Conservation (phyloP, 2,888 invertebrate species). For the Nezara viridula region DNA sequence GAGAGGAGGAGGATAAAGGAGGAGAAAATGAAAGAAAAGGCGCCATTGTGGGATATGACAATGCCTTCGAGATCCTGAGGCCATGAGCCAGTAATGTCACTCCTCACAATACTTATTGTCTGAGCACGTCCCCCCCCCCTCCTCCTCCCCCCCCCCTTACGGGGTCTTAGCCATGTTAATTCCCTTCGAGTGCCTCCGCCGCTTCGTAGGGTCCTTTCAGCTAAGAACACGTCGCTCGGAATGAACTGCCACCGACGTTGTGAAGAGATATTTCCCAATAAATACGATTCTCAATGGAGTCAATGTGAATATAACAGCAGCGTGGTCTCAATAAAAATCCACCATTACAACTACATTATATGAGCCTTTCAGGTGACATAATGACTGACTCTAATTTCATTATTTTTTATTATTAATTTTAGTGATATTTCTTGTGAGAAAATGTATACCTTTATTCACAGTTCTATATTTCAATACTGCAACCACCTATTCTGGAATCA, state of each 20-base stretch:
- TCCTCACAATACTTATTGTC: conserved; percentile 40
- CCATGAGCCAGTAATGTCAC: conserved; percentile 9
- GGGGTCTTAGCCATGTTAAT: conserved; percentile 3
- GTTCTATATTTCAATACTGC: too few species aligned
- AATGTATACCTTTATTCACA: too few species aligned
- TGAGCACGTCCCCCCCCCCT: too few species aligned
- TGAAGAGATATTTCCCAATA: not conserved
- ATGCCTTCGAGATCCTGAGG: not conserved
- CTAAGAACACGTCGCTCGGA: not conserved
- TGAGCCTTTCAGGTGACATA: too few species aligned
- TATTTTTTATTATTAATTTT: too few species aligned
- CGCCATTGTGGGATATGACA: not conserved
- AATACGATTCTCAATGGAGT: not conserved
- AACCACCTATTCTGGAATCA: too few species aligned
- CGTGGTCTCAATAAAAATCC: too few species aligned
- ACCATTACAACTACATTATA: too few species aligned
- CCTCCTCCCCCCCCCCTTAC: not conserved
- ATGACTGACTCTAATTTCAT: too few species aligned
- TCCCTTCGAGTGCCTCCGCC: not conserved
- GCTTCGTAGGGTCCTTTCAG: not conserved
- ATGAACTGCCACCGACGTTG: not conserved
- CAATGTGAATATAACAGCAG: not conserved
- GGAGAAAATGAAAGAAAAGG: not conserved
- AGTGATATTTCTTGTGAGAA: too few species aligned
- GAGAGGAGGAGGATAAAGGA: not conserved